Percentiles rank a stretch among this genome's conserved stretches.
phyloP scores from a whole-genome alignment of 1,140 invertebrate species.

The Drosophila mayri region DNA sequence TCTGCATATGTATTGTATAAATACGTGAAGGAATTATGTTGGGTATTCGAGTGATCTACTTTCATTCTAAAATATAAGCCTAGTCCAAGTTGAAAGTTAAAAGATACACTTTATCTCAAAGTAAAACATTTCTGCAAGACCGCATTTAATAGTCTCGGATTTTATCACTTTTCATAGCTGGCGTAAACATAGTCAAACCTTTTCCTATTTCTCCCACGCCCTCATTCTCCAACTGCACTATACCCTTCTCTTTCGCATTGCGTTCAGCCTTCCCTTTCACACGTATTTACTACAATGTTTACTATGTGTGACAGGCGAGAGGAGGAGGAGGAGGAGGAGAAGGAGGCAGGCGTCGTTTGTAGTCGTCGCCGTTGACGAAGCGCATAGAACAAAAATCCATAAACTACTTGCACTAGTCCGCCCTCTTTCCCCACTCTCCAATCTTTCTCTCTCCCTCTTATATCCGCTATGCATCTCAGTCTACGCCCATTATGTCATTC shows the following conservation, averaged over 20 bases:
- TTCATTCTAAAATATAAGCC: neutral
- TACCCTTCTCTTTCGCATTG: slow-evolving; percentile 2
- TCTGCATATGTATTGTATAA: neutral
- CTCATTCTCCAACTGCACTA: neutral
- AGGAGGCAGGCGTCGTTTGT: slow-evolving; percentile 11
- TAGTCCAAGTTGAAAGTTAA: neutral
- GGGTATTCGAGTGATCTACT: neutral
- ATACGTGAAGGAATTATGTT: slow-evolving; percentile 12
- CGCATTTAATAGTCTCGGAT: neutral
- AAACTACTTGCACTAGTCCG: slow-evolving; percentile 68
- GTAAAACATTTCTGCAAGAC: neutral
- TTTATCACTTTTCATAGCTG: slow-evolving; percentile 4
- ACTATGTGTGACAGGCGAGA: slow-evolving; percentile 68
- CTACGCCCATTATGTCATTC: slow-evolving; percentile 77
- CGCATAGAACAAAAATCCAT: slow-evolving; percentile 67
- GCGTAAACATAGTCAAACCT: slow-evolving; percentile 38
- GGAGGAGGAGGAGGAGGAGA: slow-evolving; percentile 6
- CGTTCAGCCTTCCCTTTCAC: slow-evolving; percentile 34
- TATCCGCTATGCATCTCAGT: slow-evolving; percentile 18
- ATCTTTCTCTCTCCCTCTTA: neutral
- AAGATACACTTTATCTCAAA: neutral
- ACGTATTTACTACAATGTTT: slow-evolving; percentile 79
- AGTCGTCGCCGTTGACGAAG: slow-evolving; percentile 43
- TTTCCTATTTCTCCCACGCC: slow-evolving; percentile 1
- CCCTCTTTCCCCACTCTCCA: slow-evolving; percentile 8